A percentile compares a stretch with the other conserved stretches of the same genome.
Evolutionary conservation across 2,888 invertebrate genomes (phyloP).

Genomic region (Eupeodes latifasciatus): DNA sequence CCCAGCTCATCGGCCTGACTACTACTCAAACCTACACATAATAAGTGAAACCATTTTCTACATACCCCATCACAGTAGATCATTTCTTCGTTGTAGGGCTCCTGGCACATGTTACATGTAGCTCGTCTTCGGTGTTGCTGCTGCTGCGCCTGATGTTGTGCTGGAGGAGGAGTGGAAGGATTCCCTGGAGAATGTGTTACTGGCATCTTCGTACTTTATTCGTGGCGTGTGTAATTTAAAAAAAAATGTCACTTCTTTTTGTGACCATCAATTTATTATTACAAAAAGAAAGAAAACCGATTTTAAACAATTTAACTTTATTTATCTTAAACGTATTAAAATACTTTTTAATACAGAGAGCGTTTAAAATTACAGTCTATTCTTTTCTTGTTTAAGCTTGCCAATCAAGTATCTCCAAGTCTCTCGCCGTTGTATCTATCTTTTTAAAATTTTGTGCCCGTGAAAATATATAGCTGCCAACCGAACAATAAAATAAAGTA

Average conservation of each 20-base stretch:
- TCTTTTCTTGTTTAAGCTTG: too few relatives aligned
- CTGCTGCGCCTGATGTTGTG: neutral
- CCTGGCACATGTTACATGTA: neutral
- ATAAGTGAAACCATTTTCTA: constrained; percentile 14
- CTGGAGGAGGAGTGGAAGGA: neutral
- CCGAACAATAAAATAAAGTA: too few relatives aligned
- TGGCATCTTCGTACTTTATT: neutral
- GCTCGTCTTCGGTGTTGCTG: constrained; percentile 4
- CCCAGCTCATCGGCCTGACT: constrained; percentile 1
- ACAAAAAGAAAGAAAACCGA: too few relatives aligned
- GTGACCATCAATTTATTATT: neutral
- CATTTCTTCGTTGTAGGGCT: constrained; percentile 17
- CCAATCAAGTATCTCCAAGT: too few relatives aligned
- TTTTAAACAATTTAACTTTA: too few relatives aligned
- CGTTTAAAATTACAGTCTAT: too few relatives aligned
- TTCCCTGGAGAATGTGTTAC: constrained; percentile 2
- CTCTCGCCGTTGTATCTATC: too few relatives aligned
- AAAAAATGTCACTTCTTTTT: constrained; percentile 1
- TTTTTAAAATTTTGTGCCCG: too few relatives aligned
- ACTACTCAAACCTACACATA: constrained; percentile 17
- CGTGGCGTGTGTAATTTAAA: neutral
- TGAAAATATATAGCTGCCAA: too few relatives aligned
- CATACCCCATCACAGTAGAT: constrained; percentile 13
- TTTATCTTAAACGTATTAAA: too few relatives aligned
- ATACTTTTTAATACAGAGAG: too few relatives aligned